These are phyloP conservation scores for Agapornis roseicollis DNA, from an alignment of 2,113 vertebrate genomes.

Conservation along the genomic window DNA sequence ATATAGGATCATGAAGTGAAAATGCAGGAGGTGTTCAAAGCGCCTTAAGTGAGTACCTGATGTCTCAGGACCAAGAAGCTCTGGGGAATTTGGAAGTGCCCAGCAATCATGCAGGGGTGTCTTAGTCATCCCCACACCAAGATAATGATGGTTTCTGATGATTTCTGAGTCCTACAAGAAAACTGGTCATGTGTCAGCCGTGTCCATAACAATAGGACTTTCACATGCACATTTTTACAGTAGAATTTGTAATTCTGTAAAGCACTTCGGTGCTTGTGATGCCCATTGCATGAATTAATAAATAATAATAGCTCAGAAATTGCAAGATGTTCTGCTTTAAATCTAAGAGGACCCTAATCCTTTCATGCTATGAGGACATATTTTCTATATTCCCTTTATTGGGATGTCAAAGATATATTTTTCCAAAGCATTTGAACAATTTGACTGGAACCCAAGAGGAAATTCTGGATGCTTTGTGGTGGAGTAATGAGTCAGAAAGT, in stretches of 20 bases:
- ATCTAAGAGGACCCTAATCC: neutral
- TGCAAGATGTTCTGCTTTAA: neutral
- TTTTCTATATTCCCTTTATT: slow-evolving; percentile 33
- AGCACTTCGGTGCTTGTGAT: neutral
- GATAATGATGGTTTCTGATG: neutral
- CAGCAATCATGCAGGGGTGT: neutral
- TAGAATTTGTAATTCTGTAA: slow-evolving; percentile 4
- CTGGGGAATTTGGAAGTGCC: neutral
- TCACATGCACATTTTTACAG: neutral
- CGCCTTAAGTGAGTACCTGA: neutral
- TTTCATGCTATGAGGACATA: neutral
- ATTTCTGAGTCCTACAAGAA: neutral
- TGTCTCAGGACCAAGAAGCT: neutral
- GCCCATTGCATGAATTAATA: slow-evolving; percentile 24
- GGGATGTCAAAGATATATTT: slow-evolving; percentile 59
- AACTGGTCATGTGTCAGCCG: neutral
- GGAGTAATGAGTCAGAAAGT: slow-evolving; percentile 59
- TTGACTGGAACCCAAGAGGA: slow-evolving; percentile 60
- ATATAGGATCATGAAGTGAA: neutral
- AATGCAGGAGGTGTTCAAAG: neutral
- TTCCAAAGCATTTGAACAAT: slow-evolving; percentile 64
- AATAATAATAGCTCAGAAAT: slow-evolving; percentile 14
- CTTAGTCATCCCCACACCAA: neutral
- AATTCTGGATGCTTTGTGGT: slow-evolving; percentile 43
- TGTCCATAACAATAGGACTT: neutral